phyloP scores from a whole-genome alignment of 2,797 vertebrate species.

The Tauraco hartlaubi region DNA sequence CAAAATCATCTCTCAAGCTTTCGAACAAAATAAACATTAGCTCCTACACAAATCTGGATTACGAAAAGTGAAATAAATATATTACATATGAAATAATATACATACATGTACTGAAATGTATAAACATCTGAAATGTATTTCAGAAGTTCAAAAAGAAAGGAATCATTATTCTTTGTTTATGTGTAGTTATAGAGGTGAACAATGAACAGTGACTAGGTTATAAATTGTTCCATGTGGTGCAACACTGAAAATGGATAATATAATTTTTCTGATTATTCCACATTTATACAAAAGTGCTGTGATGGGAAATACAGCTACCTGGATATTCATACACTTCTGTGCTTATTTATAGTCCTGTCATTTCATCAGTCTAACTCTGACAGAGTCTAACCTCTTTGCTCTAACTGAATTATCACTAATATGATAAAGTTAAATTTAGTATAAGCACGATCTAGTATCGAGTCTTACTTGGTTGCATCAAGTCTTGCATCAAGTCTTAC shows the following conservation, averaged over 20 bases:
- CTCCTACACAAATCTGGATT: background rate
- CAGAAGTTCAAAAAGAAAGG: background rate
- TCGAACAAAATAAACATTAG: background rate
- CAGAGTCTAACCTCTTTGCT: background rate
- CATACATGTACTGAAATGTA: background rate
- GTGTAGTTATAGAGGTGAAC: background rate
- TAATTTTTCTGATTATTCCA: background rate
- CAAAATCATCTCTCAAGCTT: background rate
- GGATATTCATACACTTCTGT: background rate
- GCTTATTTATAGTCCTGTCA: background rate
- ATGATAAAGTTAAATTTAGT: background rate
- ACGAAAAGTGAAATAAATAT: constrained; percentile 10
- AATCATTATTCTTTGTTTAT: background rate
- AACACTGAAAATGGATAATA: background rate
- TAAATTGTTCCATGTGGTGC: background rate
- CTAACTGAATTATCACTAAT: background rate
- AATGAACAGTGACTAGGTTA: background rate
- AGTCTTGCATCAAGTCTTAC: background rate
- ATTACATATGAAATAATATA: background rate
- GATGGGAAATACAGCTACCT: background rate
- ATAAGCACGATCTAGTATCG: background rate
- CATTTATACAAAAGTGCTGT: background rate
- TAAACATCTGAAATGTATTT: background rate
- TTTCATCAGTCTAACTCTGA: background rate
- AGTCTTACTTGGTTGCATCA: background rate